These are phyloP conservation scores for Acleris cristana DNA, from an alignment of 2,888 invertebrate species.

Conservation along the genomic window DNA sequence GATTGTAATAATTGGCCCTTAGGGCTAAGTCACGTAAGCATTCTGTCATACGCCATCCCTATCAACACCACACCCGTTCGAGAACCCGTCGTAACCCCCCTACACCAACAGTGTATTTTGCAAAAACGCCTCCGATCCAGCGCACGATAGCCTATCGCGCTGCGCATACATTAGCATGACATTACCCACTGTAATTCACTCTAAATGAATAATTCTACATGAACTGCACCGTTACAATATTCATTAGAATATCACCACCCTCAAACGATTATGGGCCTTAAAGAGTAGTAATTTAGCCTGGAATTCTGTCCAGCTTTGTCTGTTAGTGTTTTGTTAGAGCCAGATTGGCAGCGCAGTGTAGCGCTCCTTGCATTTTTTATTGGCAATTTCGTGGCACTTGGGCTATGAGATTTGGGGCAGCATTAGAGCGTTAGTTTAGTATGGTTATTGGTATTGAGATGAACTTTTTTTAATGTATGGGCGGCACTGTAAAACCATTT, in stretches of 20 bases:
- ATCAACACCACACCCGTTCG: conserved; percentile 1
- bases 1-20: too few relatives aligned
- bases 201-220: conserved; percentile 55
- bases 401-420: conserved; percentile 18
- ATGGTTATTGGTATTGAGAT: conserved; percentile 6
- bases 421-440: neutral
- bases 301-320: conserved; percentile 10
- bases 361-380: conserved; percentile 35
- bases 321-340: conserved; percentile 34
- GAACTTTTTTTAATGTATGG: too few relatives aligned
- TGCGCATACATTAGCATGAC: conserved; percentile 57
- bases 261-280: conserved; percentile 24
- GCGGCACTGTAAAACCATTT: too few relatives aligned
- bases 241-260: conserved; percentile 38
- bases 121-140: conserved; percentile 44
- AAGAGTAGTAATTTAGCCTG: conserved; percentile 1
- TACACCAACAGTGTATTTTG: conserved; percentile 40
- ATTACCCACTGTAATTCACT: conserved; percentile 53
- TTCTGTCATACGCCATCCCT: neutral
- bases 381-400: conserved; percentile 27
- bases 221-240: conserved; percentile 44
- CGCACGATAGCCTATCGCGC: conserved; percentile 52
- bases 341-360: conserved; percentile 25
- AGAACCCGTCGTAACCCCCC: conserved; percentile 12
- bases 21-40: neutral